Conservation (phyloP, 2,888 invertebrate species). For the Leucania comma region DNA sequence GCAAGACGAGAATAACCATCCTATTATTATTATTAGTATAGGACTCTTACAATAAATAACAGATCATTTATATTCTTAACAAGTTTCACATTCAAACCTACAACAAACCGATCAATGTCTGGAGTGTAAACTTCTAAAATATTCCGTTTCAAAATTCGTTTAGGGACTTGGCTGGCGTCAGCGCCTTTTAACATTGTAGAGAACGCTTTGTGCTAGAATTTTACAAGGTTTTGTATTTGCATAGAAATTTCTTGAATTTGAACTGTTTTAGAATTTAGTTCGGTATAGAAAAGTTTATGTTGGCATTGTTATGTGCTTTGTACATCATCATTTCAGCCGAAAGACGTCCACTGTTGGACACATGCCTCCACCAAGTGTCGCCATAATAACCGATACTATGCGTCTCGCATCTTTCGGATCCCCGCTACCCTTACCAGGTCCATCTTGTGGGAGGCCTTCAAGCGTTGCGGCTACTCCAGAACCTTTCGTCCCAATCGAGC, state of each 20-base stretch:
- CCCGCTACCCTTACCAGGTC: too few species aligned
- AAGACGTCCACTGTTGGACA: too few species aligned
- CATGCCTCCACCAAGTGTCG: too few species aligned
- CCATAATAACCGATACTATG: too few species aligned
- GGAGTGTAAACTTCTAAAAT: slow-evolving; percentile 33
- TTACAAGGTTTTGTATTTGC: slow-evolving; percentile 40
- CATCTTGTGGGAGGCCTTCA: too few species aligned
- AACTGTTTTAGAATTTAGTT: slow-evolving; percentile 37
- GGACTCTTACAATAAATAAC: too few species aligned
- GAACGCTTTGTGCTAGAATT: slow-evolving; percentile 32
- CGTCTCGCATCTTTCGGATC: too few species aligned
- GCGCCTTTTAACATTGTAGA: slow-evolving; percentile 30
- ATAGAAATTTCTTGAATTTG: slow-evolving; percentile 37
- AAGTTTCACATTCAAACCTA: slow-evolving; percentile 11
- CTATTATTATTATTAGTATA: too few species aligned
- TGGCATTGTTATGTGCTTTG: background rate
- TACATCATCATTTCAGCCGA: too few species aligned
- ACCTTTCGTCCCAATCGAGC: too few species aligned
- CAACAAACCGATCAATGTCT: background rate
- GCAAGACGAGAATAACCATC: too few species aligned
- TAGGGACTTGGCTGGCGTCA: slow-evolving; percentile 26
- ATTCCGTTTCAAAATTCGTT: slow-evolving; percentile 37
- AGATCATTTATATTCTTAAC: background rate
- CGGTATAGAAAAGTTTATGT: background rate
- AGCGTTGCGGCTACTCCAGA: too few species aligned